A percentile compares a stretch with the other conserved stretches of the same genome.
phyloP scores from a whole-genome alignment of 1,140 invertebrate genomes.

The Pseudobourletiella spinata region DNA sequence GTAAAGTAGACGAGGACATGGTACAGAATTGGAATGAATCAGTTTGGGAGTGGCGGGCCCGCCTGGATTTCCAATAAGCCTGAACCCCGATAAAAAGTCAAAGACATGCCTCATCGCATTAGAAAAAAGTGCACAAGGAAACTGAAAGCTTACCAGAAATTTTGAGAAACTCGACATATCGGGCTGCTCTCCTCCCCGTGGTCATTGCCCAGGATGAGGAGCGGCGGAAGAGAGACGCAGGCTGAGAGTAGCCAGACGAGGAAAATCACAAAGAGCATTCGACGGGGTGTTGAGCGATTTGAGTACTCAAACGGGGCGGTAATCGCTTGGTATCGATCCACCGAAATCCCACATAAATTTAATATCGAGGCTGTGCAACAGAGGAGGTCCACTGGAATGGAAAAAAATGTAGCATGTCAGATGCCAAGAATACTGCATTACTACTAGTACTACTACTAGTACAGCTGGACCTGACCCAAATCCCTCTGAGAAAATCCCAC shows the following conservation, averaged over 20 bases:
- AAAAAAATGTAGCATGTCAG: too few relatives aligned
- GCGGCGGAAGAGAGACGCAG: conserved; percentile 77
- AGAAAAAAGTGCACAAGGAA: too few relatives aligned
- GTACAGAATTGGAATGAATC: too few relatives aligned
- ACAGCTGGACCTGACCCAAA: too few relatives aligned
- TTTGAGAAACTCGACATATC: conserved; percentile 72
- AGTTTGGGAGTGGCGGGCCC: too few relatives aligned
- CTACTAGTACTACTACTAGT: too few relatives aligned
- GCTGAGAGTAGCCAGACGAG: conserved; percentile 83
- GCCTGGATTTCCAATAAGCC: too few relatives aligned
- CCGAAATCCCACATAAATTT: conserved; percentile 87
- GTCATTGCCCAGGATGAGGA: conserved; percentile 80
- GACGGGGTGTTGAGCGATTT: conserved; percentile 69
- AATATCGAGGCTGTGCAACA: conserved; percentile 82
- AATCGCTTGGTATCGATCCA: conserved; percentile 70
- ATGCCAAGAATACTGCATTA: too few relatives aligned
- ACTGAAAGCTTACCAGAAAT: conserved; percentile 59
- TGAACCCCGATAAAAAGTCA: too few relatives aligned
- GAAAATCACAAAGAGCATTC: conserved; percentile 74
- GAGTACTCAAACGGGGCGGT: conserved; percentile 83
- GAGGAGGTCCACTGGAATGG: conserved; percentile 64
- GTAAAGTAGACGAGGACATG: too few relatives aligned
- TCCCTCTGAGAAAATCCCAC: too few relatives aligned
- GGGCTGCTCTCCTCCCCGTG: conserved; percentile 48
- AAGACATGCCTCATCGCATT: too few relatives aligned